phyloP scores from a whole-genome alignment of 2,113 vertebrate genomes.

The Ceyx melanurus region DNA sequence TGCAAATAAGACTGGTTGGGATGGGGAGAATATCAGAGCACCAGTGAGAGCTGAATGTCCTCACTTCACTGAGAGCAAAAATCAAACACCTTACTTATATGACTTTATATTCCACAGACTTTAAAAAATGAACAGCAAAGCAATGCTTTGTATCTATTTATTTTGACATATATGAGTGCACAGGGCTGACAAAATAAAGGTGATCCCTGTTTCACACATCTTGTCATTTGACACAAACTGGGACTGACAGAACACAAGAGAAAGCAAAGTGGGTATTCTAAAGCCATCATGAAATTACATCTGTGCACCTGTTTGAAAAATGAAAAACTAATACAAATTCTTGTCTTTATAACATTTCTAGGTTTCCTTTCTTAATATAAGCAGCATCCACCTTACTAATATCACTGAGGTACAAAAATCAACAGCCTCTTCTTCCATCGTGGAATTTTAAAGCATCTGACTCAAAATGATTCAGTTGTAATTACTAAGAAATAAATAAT shows the following conservation, averaged over 20 bases:
- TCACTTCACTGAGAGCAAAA: neutral
- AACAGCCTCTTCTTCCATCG: neutral
- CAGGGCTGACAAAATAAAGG: neutral
- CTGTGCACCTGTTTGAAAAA: neutral
- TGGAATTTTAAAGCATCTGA: neutral
- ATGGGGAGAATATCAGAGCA: neutral
- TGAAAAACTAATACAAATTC: neutral
- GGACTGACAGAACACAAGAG: neutral
- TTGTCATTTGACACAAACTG: neutral
- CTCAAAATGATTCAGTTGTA: neutral
- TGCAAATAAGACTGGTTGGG: neutral
- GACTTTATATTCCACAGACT: neutral
- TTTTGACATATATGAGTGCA: neutral
- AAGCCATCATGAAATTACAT: neutral
- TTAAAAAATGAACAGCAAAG: neutral
- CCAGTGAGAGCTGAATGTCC: neutral
- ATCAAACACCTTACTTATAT: neutral
- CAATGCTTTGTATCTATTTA: neutral
- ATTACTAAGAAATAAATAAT: neutral
- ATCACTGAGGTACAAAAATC: neutral
- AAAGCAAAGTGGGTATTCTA: neutral
- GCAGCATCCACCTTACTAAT: neutral
- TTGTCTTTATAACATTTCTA: neutral
- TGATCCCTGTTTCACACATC: neutral
- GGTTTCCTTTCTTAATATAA: neutral